Conservation (phyloP, 2,113 vertebrate genomes). For the Lepisosteus oculatus region DNA sequence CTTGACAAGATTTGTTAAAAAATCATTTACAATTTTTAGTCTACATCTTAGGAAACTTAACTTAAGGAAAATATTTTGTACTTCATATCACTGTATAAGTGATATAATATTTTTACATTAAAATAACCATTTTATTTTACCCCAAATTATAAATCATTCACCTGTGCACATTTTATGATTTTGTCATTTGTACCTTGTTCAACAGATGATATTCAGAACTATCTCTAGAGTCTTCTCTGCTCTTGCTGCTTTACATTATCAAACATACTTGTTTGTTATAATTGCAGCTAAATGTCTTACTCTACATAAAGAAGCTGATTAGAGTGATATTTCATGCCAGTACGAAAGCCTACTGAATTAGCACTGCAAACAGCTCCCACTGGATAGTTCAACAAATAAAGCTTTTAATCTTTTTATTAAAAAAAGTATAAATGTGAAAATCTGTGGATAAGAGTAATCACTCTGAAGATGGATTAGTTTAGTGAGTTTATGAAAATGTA, state of each 20-base stretch:
- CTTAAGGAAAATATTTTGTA: no score
- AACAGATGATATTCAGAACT: not conserved
- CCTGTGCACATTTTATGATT: not conserved
- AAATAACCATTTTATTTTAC: no score
- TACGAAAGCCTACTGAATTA: conserved; percentile 13
- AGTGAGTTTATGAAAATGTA: no score
- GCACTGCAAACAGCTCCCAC: conserved; percentile 20
- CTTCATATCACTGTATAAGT: no score
- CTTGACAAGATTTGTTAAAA: no score
- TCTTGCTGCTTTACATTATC: not conserved
- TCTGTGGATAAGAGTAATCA: no score
- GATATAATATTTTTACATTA: no score
- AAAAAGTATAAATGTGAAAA: not conserved
- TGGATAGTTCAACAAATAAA: conserved; percentile 17
- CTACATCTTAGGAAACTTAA: no score
- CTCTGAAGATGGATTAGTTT: no score
- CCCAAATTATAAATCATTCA: no score
- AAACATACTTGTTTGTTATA: not conserved
- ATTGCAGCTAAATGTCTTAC: conserved; percentile 8
- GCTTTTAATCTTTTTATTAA: conserved; percentile 15
- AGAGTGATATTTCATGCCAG: conserved; percentile 21
- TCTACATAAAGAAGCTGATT: conserved; percentile 39
- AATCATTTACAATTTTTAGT: no score
- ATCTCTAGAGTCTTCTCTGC: not conserved
- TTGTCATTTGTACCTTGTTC: not conserved